Conservation (phyloP, 1,140 invertebrate genomes). For the Drosophila eugracilis region DNA sequence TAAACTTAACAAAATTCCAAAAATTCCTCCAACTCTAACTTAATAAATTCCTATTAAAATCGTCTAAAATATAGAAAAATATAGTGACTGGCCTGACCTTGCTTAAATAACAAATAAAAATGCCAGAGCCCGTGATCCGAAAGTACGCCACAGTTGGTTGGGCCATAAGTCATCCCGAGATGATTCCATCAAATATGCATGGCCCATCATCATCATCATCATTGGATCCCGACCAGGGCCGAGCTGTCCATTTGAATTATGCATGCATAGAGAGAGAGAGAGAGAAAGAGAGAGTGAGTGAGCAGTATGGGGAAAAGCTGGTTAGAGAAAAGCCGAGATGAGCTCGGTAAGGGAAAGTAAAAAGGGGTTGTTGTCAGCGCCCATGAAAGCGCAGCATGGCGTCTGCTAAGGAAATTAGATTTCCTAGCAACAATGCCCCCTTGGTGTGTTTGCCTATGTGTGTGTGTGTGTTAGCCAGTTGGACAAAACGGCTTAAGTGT, state of each 20-base stretch:
- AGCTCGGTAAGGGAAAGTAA: background rate
- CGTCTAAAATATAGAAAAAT: background rate
- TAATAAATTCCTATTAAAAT: background rate
- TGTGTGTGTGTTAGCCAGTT: constrained; percentile 19
- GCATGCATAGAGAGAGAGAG: constrained; percentile 48
- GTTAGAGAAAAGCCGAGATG: background rate
- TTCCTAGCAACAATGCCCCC: constrained; percentile 38
- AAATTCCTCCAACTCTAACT: background rate
- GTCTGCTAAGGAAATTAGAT: constrained; percentile 53
- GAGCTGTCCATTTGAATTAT: constrained; percentile 54
- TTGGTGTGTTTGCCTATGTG: constrained; percentile 6
- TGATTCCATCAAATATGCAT: constrained; percentile 54
- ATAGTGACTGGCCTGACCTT: background rate
- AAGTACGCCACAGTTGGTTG: constrained; percentile 15
- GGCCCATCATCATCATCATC: constrained; percentile 37
- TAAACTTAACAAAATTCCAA: background rate
- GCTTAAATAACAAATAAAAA: constrained; percentile 14
- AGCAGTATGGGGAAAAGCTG: background rate
- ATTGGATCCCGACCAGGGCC: background rate
- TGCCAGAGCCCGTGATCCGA: background rate
- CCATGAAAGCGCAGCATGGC: constrained; percentile 33
- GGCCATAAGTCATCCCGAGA: constrained; percentile 27
- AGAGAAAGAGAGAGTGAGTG: no score
- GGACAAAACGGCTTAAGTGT: constrained; percentile 56
- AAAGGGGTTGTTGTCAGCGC: constrained; percentile 39